Conservation (phyloP, 2,113 vertebrate genomes). For the Eulemur macaco region DNA sequence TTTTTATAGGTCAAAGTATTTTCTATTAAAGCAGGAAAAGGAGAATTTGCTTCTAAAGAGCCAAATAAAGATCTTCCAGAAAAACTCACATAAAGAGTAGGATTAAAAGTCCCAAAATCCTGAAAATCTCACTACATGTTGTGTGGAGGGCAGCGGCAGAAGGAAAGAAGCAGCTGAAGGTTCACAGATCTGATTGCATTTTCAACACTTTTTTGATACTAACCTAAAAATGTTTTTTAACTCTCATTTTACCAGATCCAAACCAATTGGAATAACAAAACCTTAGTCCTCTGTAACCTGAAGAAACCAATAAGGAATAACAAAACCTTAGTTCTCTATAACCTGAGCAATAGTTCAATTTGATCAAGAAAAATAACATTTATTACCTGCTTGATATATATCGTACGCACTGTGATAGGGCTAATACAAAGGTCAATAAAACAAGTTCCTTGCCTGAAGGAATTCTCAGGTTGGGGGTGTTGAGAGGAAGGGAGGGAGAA, state of each 20-base stretch:
- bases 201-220: background rate
- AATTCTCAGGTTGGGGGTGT: background rate
- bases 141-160: background rate
- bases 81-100: background rate
- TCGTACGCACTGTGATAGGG: background rate
- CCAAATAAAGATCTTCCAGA: constrained; percentile 1
- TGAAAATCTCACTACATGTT: background rate
- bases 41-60: background rate
- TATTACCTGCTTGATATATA: background rate
- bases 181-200: background rate
- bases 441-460: background rate
- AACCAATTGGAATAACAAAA: background rate
- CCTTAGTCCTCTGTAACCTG: background rate
- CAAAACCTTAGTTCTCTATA: background rate
- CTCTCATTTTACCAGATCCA: background rate
- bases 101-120: constrained; percentile 11
- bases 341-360: background rate
- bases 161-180: background rate
- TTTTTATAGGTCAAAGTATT: background rate
- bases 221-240: background rate
- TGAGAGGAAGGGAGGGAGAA: background rate
- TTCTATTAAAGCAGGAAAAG: background rate
- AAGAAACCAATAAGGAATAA: background rate
- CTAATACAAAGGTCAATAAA: background rate
- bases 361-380: background rate